A percentile compares a stretch with the other conserved stretches of the same genome.
These are phyloP conservation scores for Hyperoodon ampullatus DNA, from an alignment of 2,113 vertebrate species.

Conservation along the genomic window DNA sequence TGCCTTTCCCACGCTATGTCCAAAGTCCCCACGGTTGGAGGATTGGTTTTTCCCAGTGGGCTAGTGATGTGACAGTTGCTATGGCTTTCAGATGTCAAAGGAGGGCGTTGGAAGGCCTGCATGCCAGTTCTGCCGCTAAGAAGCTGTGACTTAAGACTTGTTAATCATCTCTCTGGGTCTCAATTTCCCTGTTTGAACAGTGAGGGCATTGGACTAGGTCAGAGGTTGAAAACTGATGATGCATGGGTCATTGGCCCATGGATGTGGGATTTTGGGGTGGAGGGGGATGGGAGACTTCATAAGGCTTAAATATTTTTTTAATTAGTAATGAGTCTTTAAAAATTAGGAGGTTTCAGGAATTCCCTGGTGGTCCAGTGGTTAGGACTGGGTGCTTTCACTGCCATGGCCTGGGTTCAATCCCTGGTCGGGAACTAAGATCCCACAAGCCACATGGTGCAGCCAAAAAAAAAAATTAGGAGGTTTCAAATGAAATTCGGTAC, in stretches of 20 bases:
- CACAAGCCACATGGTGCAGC: neutral
- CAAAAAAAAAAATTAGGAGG: neutral
- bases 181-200: neutral
- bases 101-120: neutral
- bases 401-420: neutral
- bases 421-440: neutral
- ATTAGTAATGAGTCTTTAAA: constrained; percentile 1
- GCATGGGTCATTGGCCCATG: neutral
- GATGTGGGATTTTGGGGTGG: neutral
- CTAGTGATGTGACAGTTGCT: neutral
- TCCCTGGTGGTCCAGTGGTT: neutral
- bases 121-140: neutral
- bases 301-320: neutral
- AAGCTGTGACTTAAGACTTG: neutral
- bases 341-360: neutral
- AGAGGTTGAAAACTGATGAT: neutral
- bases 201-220: neutral
- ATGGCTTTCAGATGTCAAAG: neutral
- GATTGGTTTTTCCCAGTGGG: neutral
- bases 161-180: neutral
- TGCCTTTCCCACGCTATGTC: neutral
- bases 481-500: constrained; percentile 41
- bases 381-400: fast-evolving
- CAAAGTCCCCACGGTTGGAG: neutral
- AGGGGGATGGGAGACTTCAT: neutral